Evolutionary conservation across 2,113 vertebrate species (phyloP).

Genomic region (Catharus minimus): DNA sequence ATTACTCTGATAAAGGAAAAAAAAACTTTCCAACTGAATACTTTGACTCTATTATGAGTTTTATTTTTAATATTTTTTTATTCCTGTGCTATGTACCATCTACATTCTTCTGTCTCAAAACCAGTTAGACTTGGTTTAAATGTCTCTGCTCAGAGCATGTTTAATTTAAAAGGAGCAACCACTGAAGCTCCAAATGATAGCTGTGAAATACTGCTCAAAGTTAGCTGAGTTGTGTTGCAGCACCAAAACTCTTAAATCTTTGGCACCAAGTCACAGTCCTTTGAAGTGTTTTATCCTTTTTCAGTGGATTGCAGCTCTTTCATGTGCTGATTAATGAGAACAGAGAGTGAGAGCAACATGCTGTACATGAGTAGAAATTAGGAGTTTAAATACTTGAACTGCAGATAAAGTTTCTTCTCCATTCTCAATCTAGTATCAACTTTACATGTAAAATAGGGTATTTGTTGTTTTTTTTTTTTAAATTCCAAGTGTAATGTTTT

Average conservation of each 20-base stretch:
- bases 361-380: background rate
- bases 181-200: background rate
- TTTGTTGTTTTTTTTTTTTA: background rate
- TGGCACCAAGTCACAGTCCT: background rate
- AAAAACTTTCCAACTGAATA: background rate
- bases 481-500: background rate
- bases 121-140: background rate
- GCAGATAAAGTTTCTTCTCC: background rate
- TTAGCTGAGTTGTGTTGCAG: background rate
- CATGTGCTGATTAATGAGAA: slow-evolving; percentile 3
- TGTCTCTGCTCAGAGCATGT: background rate
- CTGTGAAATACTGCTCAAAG: background rate
- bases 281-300: background rate
- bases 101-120: background rate
- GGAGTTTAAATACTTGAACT: background rate
- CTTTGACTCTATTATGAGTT: background rate
- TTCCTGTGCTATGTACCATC: background rate
- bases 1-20: background rate
- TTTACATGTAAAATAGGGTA: background rate
- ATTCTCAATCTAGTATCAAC: background rate
- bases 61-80: background rate
- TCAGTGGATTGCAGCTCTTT: background rate
- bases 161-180: background rate
- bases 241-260: background rate
- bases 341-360: background rate